Conservation (phyloP, 2,113 vertebrate genomes). For the Saccopteryx bilineata region DNA sequence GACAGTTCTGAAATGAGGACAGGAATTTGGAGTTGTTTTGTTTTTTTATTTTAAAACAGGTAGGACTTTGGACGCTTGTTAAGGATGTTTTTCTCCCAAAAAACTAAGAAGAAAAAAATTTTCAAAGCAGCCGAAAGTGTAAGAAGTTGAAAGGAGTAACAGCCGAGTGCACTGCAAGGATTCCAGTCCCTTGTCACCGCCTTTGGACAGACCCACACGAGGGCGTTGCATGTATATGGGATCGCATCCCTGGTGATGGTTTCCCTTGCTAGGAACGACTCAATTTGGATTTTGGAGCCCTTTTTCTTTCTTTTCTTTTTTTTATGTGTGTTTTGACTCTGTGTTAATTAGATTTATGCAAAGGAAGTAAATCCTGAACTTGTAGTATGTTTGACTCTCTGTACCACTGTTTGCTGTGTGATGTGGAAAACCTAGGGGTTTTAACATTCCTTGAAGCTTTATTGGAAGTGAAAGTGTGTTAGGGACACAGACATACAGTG, state of each 20-base stretch:
- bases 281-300: constrained; percentile 18
- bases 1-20: constrained; percentile 15
- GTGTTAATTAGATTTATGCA: background rate
- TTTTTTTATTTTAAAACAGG: background rate
- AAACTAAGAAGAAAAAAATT: constrained; percentile 65
- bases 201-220: background rate
- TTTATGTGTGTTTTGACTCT: background rate
- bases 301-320: background rate
- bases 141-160: constrained; percentile 9
- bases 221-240: background rate
- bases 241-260: background rate
- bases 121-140: constrained; percentile 31
- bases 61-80: constrained; percentile 31
- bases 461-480: constrained; percentile 54
- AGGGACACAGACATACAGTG: constrained; percentile 42
- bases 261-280: background rate
- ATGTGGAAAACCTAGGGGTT: constrained; percentile 39
- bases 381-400: background rate
- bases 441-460: constrained; percentile 59
- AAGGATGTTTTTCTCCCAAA: constrained; percentile 40
- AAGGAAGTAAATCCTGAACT: constrained; percentile 51
- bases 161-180: constrained; percentile 30
- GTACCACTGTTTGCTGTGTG: background rate
- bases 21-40: background rate
- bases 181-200: constrained; percentile 19